Evolutionary conservation across 2,113 vertebrate species (phyloP).

Genomic region (Genyomyrus donnyi): DNA sequence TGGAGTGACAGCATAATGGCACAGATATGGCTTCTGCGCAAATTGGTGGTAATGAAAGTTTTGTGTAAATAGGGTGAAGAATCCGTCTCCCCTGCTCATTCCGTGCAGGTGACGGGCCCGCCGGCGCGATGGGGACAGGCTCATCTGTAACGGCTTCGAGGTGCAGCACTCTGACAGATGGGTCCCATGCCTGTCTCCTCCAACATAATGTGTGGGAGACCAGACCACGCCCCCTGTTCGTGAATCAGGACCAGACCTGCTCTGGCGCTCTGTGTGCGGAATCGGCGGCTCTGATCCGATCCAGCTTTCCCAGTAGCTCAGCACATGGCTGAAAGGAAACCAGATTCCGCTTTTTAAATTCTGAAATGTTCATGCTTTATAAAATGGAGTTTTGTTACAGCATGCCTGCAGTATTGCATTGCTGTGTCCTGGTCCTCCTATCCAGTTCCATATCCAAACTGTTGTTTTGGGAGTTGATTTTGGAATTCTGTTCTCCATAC

Average conservation of each 20-base stretch:
- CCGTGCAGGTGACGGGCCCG: neutral
- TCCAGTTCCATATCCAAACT: neutral
- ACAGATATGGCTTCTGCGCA: constrained; percentile 50
- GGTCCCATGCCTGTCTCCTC: neutral
- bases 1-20: constrained; percentile 59
- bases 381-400: neutral
- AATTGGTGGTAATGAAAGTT: constrained; percentile 72
- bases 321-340: neutral
- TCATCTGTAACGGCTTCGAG: neutral
- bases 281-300: neutral
- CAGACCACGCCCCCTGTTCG: neutral
- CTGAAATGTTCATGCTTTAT: neutral
- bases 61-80: constrained; percentile 65
- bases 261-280: neutral
- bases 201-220: neutral
- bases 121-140: neutral
- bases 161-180: constrained; percentile 6
- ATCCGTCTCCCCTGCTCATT: neutral
- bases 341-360: neutral
- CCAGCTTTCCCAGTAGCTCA: neutral
- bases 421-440: neutral
- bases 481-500: neutral
- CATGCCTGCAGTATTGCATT: neutral
- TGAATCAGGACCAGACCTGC: neutral
- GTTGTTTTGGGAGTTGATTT: neutral